Base-by-base conservation (phyloP, 2,113 vertebrate species). In the Leptocoma aspasia region DNA sequence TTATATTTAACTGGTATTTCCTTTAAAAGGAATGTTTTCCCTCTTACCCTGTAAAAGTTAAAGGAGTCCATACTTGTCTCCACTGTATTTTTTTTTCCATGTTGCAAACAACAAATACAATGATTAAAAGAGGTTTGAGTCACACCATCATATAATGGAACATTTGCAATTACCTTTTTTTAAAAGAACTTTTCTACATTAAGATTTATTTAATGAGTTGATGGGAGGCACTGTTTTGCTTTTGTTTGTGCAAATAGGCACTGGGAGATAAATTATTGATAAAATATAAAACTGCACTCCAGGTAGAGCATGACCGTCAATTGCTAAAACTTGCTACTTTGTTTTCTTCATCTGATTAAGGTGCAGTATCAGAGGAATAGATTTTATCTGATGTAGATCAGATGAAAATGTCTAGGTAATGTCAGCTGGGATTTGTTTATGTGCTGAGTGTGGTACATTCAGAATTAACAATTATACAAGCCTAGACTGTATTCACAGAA, bases 1-100 rank as follows among this genome's bases (percentile, higher is more conserved):
- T 95, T 83, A 63, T 77, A 83, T 96, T 95, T 93, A 90, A 94
- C 85, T 88, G 33, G 35, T 54, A 81, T 94, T 95, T 93, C 33
- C 71, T 94, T 94, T 82, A 91, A 61, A 88, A 66, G 39, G 27
- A 88, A 80, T 86, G 42, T 87, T 93, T 94, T 83, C 37, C 17
- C 22, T 84, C 57, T 77, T 89, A 81, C 35, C 5, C 87, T 47
- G 30, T 85, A 41, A 65, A 75, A 92, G 45, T 88, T 79, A 68
- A 92, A 85, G 66, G 31, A 79, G 30, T 79, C 60, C 3, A 1
- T 92, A 33, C 66, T 76, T 92, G 73, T 65, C 41, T 76, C n/a
- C 33, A 24, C 20, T 77, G 53, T 79, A 82, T 75, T 18, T 64
- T 41, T 85, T 87, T 78, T n/a, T 82, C 50, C 22, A 7, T 39